These are phyloP conservation scores for Eilema depressum DNA, from an alignment of 2,888 invertebrate genomes.

Conservation along the genomic window DNA sequence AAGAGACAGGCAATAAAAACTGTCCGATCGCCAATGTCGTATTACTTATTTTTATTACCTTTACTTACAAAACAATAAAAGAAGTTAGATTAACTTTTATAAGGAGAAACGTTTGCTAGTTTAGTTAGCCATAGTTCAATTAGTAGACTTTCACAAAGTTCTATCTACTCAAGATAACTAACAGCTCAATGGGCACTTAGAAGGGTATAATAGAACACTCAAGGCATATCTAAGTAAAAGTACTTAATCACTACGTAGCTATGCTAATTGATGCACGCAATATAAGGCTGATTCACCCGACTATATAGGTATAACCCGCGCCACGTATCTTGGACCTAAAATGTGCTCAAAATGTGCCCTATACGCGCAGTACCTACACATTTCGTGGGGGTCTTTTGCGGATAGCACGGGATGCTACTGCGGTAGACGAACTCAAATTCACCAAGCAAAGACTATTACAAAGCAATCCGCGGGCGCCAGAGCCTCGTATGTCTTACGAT, in stretches of 20 bases:
- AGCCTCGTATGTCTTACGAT: no score
- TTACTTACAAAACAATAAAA: neutral
- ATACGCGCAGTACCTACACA: no score
- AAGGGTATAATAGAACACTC: conserved; percentile 22
- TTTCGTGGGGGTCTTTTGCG: no score
- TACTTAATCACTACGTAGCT: conserved; percentile 37
- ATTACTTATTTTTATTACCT: neutral
- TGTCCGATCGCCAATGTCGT: neutral
- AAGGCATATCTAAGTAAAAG: conserved; percentile 31
- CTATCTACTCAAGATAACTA: conserved; percentile 10
- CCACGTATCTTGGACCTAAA: no score
- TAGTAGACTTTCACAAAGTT: neutral
- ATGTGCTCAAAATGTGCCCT: no score
- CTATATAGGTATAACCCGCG: no score
- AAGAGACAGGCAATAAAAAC: neutral
- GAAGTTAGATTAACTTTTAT: neutral
- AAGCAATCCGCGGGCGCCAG: no score
- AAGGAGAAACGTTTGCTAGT: neutral
- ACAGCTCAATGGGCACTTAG: conserved; percentile 1
- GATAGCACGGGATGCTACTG: no score
- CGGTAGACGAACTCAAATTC: no score
- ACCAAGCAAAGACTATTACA: no score
- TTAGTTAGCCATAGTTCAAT: neutral
- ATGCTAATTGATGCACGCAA: conserved; percentile 37
- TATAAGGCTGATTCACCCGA: neutral